Evolutionary conservation across 2,797 vertebrate genomes (phyloP).

Genomic region (Lates japonicus): DNA sequence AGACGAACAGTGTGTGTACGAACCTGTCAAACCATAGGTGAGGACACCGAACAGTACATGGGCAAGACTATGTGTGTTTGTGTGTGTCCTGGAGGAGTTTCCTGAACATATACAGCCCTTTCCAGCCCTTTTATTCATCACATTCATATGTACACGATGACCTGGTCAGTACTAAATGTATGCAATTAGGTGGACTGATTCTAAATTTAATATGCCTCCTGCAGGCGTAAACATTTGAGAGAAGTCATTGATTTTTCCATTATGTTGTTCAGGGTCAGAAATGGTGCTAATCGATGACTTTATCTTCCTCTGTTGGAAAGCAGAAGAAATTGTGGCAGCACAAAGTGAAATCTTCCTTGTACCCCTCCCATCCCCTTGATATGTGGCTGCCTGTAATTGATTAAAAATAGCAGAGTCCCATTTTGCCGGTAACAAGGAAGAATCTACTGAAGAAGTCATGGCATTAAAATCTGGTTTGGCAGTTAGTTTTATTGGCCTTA

Average conservation of each 20-base stretch:
- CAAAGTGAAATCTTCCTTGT: background rate
- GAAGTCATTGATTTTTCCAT: background rate
- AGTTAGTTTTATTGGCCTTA: no score
- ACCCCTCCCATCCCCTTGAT: background rate
- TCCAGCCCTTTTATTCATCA: background rate
- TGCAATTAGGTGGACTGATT: background rate
- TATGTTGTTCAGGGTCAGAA: slow-evolving; percentile 6
- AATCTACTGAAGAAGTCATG: no score
- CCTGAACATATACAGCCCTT: background rate
- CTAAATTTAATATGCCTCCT: background rate
- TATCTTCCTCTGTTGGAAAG: background rate
- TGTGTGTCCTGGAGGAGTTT: background rate
- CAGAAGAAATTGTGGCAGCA: background rate
- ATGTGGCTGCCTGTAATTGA: background rate
- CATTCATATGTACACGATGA: background rate
- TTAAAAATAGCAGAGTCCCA: background rate
- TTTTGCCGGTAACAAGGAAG: no score
- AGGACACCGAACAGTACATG: slow-evolving; percentile 59
- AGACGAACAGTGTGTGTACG: slow-evolving; percentile 92
- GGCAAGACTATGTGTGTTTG: background rate
- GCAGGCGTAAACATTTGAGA: background rate
- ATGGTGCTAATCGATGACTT: slow-evolving; percentile 1
- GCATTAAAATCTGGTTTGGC: background rate
- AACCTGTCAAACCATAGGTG: slow-evolving; percentile 93
- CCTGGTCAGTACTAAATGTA: slow-evolving; percentile 2